Evolutionary conservation across 2,113 vertebrate genomes (phyloP), one percentile per base, ranked within the genome.

Genomic region (Zosterops hypoxanthus): DNA sequence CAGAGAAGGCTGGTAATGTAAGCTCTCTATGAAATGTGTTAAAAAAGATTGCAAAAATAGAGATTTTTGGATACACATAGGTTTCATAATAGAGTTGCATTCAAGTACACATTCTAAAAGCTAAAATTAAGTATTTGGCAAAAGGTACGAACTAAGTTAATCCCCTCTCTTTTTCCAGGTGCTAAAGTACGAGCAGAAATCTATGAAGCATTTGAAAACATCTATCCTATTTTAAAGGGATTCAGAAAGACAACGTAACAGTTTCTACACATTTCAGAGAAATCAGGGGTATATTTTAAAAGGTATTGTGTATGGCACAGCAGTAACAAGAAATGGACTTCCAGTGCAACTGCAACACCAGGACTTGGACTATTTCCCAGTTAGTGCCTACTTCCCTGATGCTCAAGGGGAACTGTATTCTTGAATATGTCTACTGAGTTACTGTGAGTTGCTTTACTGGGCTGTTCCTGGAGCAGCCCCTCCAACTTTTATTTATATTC

Each of bases 151-250:
- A 46, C n/a, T 47, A 47, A 91, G 18, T 53, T 7, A 29, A 50
- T 77, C n/a, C 53, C 39, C 53, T 81, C 12, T 75, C 34, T 87
- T 55, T 36, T 83, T 95, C 25, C 70, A 99, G 99, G 99, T 97
- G 99, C 99, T 97, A 99, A 99, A 97, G 99, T 99, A 95, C 98
- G 99, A 98, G 98, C 97, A 87, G 99, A 99, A 97, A 99, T 99
- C 95, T 99, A 99, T 34, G 99, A 99, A 98, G 99, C 99, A 1
- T 99, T 99, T 98, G 99, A 99, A 98, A 99, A 99, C 94, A 99
- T 99, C 95, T 99, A 99, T 97, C 99, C 99, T 39, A 99, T 99
- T 96, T 98, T 99, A 91, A 99, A 99, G 98, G 99, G 99, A 90
- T 99, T 99, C 97, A 97, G 99, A 92, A 99, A 99, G 97, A 99